Percentiles rank a stretch among this genome's conserved stretches.
Conservation (phyloP, 2,888 invertebrate species). For the Troglohyphantes excavatus region DNA sequence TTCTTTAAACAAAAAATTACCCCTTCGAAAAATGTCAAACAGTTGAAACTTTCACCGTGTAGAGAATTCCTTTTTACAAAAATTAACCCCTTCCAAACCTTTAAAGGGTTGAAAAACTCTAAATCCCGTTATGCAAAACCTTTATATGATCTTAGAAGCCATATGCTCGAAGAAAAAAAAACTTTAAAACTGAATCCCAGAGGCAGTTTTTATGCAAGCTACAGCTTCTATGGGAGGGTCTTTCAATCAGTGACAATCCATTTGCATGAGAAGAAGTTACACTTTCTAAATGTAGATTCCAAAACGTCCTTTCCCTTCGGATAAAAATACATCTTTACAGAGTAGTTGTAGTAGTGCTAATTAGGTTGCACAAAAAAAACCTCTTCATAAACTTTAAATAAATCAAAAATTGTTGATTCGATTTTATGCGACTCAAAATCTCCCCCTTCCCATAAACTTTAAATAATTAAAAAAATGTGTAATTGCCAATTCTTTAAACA, state of each 20-base stretch:
- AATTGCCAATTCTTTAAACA: no score
- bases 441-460: no score
- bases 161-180: constrained; percentile 24
- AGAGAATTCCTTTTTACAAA: no score
- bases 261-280: constrained; percentile 66
- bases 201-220: constrained; percentile 32
- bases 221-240: constrained; percentile 33
- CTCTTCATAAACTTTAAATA: no score
- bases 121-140: no score
- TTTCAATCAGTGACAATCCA: constrained; percentile 47
- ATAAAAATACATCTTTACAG: constrained; percentile 59
- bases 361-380: no score
- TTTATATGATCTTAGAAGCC: neutral
- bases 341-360: constrained; percentile 30
- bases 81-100: constrained; percentile 11
- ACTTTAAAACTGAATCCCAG: constrained; percentile 1
- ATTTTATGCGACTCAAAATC: no score
- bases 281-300: constrained; percentile 48
- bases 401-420: no score
- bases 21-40: no score
- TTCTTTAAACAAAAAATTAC: no score
- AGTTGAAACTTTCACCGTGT: no score
- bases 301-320: constrained; percentile 20
- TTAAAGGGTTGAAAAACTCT: neutral
- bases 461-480: no score